Evolutionary conservation across 2,797 vertebrate species (phyloP).

Genomic region (Poeciliopsis paucimaculata): DNA sequence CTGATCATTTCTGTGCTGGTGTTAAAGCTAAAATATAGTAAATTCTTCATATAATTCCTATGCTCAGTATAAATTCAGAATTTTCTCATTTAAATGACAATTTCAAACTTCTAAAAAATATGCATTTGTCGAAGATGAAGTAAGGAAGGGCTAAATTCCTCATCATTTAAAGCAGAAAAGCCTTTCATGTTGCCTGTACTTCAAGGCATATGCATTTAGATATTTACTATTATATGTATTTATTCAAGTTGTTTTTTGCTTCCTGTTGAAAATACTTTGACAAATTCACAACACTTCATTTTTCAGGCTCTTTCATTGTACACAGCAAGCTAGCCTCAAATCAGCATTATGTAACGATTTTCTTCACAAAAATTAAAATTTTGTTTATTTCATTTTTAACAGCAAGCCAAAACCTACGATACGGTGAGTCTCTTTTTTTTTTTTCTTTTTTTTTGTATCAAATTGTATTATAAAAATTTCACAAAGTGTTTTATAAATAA

Average conservation of each 20-base stretch:
- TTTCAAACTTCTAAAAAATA: background rate
- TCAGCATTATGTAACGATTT: background rate
- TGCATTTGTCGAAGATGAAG: background rate
- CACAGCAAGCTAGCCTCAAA: background rate
- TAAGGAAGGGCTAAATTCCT: background rate
- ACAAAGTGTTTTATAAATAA: background rate
- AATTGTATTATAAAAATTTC: background rate
- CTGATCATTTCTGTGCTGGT: background rate
- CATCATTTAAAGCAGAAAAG: background rate
- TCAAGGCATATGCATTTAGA: background rate
- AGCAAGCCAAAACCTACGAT: constrained; percentile 73
- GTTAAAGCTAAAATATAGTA: background rate
- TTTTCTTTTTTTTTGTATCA: background rate
- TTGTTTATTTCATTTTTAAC: constrained; percentile 16
- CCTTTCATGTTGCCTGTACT: too few relatives aligned
- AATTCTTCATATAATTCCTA: background rate
- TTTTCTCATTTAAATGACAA: background rate
- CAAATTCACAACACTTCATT: background rate
- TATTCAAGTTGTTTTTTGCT: background rate
- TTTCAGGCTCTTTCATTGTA: background rate
- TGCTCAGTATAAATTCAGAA: background rate
- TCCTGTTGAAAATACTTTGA: background rate
- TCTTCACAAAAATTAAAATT: background rate
- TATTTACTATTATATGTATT: background rate
- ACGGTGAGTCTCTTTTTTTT: constrained; percentile 73